Percentiles rank a stretch among this genome's conserved stretches.
Conservation (phyloP, 2,888 invertebrate species). For the Drosophila meridiana region DNA sequence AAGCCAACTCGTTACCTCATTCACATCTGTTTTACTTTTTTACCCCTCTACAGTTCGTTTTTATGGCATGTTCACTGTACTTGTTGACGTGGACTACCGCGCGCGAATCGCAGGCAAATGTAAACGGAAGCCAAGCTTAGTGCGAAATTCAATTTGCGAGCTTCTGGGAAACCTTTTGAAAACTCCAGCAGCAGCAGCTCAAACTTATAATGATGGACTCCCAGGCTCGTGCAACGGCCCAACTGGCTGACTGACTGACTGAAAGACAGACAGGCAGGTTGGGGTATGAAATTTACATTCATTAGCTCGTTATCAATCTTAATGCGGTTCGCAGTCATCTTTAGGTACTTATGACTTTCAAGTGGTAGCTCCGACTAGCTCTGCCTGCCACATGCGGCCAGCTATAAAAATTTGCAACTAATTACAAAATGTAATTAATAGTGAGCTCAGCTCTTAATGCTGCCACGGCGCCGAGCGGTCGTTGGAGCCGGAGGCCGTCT, state of each 20-base stretch:
- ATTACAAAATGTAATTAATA: constrained; percentile 83
- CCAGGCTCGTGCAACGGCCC: constrained; percentile 26
- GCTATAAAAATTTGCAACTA: constrained; percentile 72
- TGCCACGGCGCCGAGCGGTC: constrained; percentile 45
- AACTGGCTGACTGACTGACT: constrained; percentile 31
- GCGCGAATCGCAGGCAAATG: constrained; percentile 22
- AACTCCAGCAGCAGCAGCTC: constrained; percentile 31
- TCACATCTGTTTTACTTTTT: background rate
- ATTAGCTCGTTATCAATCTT: constrained; percentile 84
- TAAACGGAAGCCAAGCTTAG: constrained; percentile 75
- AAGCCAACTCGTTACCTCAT: background rate
- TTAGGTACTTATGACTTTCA: constrained; percentile 40
- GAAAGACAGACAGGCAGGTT: constrained; percentile 21
- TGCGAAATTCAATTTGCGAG: constrained; percentile 73
- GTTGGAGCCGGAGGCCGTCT: constrained; percentile 11
- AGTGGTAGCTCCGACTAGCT: constrained; percentile 4
- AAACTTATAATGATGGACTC: constrained; percentile 47
- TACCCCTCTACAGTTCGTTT: constrained; percentile 1
- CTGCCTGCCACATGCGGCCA: constrained; percentile 49
- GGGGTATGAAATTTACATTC: constrained; percentile 83
- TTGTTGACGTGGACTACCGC: constrained; percentile 32
- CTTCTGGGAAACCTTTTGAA: constrained; percentile 39
- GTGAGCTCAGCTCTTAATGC: constrained; percentile 66
- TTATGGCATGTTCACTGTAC: constrained; percentile 53
- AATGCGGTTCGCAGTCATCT: constrained; percentile 61